phyloP scores from a whole-genome alignment of 2,797 vertebrate genomes.

The Valencia hispanica region DNA sequence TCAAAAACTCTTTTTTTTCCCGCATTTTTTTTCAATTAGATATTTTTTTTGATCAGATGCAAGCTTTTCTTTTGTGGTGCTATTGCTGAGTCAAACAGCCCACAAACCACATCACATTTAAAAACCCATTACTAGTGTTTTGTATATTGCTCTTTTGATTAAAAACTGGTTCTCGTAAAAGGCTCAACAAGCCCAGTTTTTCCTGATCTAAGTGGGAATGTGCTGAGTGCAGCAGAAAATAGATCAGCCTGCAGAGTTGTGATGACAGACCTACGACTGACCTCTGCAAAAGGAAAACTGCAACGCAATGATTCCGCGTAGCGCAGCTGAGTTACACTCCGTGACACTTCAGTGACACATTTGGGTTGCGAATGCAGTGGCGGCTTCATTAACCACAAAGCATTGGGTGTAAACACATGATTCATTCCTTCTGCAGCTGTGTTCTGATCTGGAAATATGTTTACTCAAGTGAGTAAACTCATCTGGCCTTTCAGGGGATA shows the following conservation, averaged over 20 bases:
- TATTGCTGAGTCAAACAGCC: slow-evolving; percentile 60
- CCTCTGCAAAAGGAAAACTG: slow-evolving; percentile 25
- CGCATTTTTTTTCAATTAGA: not conserved
- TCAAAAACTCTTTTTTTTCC: slow-evolving; percentile 37
- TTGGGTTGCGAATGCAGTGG: not conserved
- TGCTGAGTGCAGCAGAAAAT: slow-evolving; percentile 64
- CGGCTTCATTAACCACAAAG: slow-evolving; percentile 1
- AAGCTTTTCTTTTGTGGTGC: slow-evolving; percentile 56
- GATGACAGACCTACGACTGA: slow-evolving; percentile 64
- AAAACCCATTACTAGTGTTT: slow-evolving; percentile 51
- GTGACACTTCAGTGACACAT: slow-evolving; percentile 38
- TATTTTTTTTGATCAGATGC: slow-evolving; percentile 55
- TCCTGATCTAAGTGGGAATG: slow-evolving; percentile 55
- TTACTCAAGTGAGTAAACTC: not conserved
- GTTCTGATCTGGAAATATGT: not conserved
- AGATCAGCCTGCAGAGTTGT: slow-evolving; percentile 45
- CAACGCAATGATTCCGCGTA: slow-evolving; percentile 39
- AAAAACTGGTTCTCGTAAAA: slow-evolving; percentile 40
- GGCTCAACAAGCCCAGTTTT: slow-evolving; percentile 37
- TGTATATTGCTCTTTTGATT: slow-evolving; percentile 47
- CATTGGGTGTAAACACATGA: not conserved
- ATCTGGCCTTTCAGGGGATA: not conserved
- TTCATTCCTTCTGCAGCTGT: not conserved
- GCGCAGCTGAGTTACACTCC: slow-evolving; percentile 24
- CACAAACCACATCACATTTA: slow-evolving; percentile 54